Evolutionary conservation across 1,140 invertebrate species (phyloP).

Genomic region (Drosophila burlai): DNA sequence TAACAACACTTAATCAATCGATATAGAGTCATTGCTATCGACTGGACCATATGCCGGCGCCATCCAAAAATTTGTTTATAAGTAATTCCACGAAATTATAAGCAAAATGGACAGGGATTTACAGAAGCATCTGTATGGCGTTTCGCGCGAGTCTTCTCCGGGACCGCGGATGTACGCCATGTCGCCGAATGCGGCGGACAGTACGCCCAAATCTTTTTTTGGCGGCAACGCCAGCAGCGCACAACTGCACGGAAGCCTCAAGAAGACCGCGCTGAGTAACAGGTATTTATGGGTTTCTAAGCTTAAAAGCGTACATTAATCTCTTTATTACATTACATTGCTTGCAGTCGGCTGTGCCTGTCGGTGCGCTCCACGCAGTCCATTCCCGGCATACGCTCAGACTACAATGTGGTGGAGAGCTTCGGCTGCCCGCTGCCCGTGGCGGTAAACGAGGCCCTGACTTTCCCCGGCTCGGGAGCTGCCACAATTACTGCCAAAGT

Average conservation of each 20-base stretch:
- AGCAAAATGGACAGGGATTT: constrained; percentile 45
- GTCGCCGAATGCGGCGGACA: constrained; percentile 35
- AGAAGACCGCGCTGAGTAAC: constrained; percentile 58
- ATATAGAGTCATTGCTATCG: not conserved
- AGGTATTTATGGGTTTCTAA: constrained; percentile 27
- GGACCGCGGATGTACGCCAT: constrained; percentile 31
- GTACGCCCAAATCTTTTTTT: constrained; percentile 67
- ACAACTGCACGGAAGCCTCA: constrained; percentile 48
- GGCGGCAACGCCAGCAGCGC: constrained; percentile 51
- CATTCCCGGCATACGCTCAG: constrained; percentile 90
- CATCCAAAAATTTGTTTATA: constrained; percentile 43
- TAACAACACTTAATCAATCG: not conserved
- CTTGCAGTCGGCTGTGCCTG: constrained; percentile 86
- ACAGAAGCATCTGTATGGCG: constrained; percentile 57
- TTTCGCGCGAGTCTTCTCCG: constrained; percentile 55
- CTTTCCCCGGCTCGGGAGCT: constrained; percentile 88
- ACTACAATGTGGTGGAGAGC: constrained; percentile 89
- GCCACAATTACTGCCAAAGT: constrained; percentile 88
- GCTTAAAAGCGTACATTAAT: not conserved
- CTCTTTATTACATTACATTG: not conserved
- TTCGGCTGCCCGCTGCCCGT: constrained; percentile 93
- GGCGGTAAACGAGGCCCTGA: constrained; percentile 94
- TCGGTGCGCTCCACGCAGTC: constrained; percentile 88
- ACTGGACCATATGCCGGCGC: constrained; percentile 43
- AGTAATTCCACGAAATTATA: not conserved